These are phyloP conservation scores for Pocillopora verrucosa DNA, from an alignment of 64 coral and sea anemone species.

Conservation along the genomic window DNA sequence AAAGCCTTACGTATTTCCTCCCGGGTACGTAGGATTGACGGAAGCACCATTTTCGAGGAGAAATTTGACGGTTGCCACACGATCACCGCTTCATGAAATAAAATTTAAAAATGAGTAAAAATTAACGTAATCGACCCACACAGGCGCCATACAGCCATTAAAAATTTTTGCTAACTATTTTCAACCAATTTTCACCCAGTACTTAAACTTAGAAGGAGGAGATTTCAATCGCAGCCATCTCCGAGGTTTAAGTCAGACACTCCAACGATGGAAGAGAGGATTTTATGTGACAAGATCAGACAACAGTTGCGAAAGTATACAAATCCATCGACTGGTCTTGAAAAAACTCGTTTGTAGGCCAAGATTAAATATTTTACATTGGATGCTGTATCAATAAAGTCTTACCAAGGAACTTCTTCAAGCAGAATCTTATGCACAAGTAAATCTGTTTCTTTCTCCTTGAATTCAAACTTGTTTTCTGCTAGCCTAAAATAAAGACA, in stretches of 20 bases:
- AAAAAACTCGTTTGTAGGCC: too few species aligned
- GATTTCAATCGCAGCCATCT: too few species aligned
- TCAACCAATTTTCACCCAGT: too few species aligned
- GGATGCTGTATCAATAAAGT: too few species aligned
- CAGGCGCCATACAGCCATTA: not conserved
- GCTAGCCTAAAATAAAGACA: slow-evolving; percentile 40
- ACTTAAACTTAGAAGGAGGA: too few species aligned
- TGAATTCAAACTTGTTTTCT: slow-evolving; percentile 79
- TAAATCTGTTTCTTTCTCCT: slow-evolving; percentile 78
- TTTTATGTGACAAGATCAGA: too few species aligned
- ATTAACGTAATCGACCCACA: not conserved
- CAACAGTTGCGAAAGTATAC: not conserved
- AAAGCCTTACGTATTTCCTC: slow-evolving; percentile 71
- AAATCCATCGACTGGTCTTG: not conserved
- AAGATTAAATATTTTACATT: not conserved
- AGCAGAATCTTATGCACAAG: slow-evolving; percentile 87
- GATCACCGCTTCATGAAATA: slow-evolving; percentile 47
- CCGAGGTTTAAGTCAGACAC: too few species aligned
- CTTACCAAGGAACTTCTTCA: slow-evolving; percentile 84
- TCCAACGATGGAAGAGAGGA: too few species aligned
- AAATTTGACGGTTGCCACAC: slow-evolving; percentile 77
- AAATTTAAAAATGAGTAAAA: not conserved
- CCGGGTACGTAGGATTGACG: slow-evolving; percentile 73
- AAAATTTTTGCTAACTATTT: not conserved
- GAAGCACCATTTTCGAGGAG: slow-evolving; percentile 73